Conservation (phyloP, 2,888 invertebrate genomes). For the Bombylius major region DNA sequence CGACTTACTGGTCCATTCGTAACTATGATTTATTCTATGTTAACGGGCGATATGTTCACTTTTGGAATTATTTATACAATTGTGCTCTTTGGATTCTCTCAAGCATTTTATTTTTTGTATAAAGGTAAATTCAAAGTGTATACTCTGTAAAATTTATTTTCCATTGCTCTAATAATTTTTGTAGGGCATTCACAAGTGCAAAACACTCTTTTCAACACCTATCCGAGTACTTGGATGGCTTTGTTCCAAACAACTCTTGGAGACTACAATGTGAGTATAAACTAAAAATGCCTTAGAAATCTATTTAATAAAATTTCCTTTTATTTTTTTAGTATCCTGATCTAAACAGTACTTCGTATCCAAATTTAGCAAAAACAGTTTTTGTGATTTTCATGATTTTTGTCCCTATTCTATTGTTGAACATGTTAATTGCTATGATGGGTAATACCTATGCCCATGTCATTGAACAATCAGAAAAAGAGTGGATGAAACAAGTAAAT, state of each 20-base stretch:
- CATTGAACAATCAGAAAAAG: constrained; percentile 96
- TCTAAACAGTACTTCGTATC: constrained; percentile 78
- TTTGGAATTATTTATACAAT: constrained; percentile 96
- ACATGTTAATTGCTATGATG: constrained; percentile 99
- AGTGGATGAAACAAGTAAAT: constrained; percentile 86
- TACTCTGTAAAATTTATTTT: too few species aligned
- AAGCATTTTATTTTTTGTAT: constrained; percentile 89
- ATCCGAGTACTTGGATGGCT: constrained; percentile 92
- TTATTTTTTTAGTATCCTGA: constrained; percentile 70
- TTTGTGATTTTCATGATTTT: constrained; percentile 97
- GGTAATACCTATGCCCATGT: constrained; percentile 98
- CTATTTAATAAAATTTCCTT: neutral
- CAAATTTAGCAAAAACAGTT: constrained; percentile 86
- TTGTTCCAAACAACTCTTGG: constrained; percentile 95
- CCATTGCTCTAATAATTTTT: constrained; percentile 3
- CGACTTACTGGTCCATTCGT: constrained; percentile 96
- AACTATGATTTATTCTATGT: constrained; percentile 99
- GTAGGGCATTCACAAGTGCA: constrained; percentile 67
- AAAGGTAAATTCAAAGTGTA: constrained; percentile 43
- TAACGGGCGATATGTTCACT: constrained; percentile 95
- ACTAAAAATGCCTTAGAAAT: neutral
- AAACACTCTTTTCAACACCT: constrained; percentile 68
- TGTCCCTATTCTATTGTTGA: constrained; percentile 88
- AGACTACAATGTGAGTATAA: constrained; percentile 78
- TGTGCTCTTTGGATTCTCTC: constrained; percentile 89